phyloP scores from a whole-genome alignment of 1,140 invertebrate species.

The Caenorhabditis inopinata region DNA sequence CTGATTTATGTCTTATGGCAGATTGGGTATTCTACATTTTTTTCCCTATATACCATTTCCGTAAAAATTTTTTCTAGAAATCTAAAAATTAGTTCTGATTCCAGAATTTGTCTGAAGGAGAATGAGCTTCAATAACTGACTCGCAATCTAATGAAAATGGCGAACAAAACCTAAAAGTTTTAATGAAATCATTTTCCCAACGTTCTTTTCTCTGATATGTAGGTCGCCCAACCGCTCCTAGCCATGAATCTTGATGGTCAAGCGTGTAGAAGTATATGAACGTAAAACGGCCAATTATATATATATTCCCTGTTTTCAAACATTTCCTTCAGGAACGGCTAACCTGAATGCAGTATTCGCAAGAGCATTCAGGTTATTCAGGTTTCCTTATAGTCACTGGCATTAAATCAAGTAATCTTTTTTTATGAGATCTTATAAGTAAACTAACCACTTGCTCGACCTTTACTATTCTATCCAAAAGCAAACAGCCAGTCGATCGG shows the following conservation, averaged over 20 bases:
- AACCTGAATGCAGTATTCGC: too few relatives aligned
- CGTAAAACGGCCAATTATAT: not conserved
- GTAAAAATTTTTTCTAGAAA: too few relatives aligned
- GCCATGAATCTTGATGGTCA: not conserved
- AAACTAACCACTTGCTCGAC: not conserved
- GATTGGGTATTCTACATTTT: too few relatives aligned
- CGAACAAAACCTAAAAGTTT: too few relatives aligned
- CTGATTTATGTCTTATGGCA: too few relatives aligned
- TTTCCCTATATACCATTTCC: too few relatives aligned
- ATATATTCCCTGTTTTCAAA: not conserved
- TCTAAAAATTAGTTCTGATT: too few relatives aligned
- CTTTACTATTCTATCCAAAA: not conserved
- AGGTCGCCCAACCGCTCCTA: not conserved
- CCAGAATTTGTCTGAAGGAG: too few relatives aligned
- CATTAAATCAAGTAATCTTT: constrained; percentile 16
- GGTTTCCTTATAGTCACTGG: too few relatives aligned
- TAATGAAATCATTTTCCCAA: not conserved
- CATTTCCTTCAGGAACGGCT: not conserved
- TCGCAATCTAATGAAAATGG: too few relatives aligned
- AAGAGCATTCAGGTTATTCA: too few relatives aligned
- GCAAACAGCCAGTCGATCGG: not conserved
- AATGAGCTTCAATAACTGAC: too few relatives aligned
- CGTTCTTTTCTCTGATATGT: not conserved
- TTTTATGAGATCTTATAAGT: constrained; percentile 9
- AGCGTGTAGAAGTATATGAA: not conserved